Evolutionary conservation across 2,888 invertebrate genomes (phyloP).

Genomic region (Aelia acuminata): DNA sequence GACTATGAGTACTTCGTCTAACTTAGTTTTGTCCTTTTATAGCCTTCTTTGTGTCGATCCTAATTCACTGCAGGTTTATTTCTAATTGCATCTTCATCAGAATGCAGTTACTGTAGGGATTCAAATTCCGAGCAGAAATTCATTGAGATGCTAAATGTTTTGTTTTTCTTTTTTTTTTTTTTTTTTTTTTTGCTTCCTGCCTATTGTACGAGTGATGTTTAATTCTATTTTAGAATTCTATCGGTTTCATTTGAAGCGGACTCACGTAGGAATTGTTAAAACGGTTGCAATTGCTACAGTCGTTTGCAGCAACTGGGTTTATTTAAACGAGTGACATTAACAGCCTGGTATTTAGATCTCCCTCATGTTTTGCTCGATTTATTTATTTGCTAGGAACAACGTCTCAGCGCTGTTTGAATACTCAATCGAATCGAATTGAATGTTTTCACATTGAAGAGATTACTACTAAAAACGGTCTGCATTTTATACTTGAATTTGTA

Average conservation of each 20-base stretch:
- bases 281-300: not conserved
- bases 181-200: not conserved
- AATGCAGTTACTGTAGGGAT: not conserved
- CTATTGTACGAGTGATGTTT: not conserved
- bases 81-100: not conserved
- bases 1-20: too few species aligned
- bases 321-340: not conserved
- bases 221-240: not conserved
- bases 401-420: not conserved
- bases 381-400: not conserved
- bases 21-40: too few species aligned
- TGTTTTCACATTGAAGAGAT: not conserved
- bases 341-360: not conserved
- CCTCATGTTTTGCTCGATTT: not conserved
- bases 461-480: not conserved
- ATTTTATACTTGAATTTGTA: not conserved
- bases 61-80: not conserved
- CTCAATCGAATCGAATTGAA: not conserved
- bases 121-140: not conserved
- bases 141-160: not conserved
- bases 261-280: not conserved
- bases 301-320: not conserved
- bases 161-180: too few species aligned
- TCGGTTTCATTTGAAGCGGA: not conserved
- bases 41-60: not conserved